A percentile compares a stretch with the other conserved stretches of the same genome.
phyloP scores from a whole-genome alignment of 2,113 vertebrate genomes.

The Passer montanus region DNA sequence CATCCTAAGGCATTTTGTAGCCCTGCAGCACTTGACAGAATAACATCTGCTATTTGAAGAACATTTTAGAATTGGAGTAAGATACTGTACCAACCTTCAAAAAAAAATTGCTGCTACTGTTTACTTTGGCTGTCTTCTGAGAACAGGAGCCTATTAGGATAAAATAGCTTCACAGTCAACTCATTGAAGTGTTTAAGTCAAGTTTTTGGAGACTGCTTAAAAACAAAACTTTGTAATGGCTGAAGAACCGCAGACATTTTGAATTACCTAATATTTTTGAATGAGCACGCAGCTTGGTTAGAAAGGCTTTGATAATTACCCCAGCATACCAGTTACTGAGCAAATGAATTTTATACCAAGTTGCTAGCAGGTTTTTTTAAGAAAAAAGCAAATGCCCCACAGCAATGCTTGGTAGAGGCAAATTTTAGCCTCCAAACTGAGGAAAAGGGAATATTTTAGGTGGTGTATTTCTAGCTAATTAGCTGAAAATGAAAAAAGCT shows the following conservation, averaged over 20 bases:
- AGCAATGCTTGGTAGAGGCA: slow-evolving; percentile 37
- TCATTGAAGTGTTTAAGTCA: neutral
- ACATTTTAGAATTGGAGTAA: neutral
- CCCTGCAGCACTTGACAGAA: neutral
- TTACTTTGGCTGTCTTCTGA: neutral
- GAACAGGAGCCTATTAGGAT: neutral
- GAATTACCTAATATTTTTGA: slow-evolving; percentile 10
- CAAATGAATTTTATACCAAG: slow-evolving; percentile 22
- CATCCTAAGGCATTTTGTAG: neutral
- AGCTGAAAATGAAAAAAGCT: slow-evolving; percentile 51
- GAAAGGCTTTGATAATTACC: slow-evolving; percentile 22
- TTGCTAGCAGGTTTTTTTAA: slow-evolving; percentile 37
- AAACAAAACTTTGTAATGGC: slow-evolving; percentile 1
- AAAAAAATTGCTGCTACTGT: neutral
- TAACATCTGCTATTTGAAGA: neutral
- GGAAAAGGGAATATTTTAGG: slow-evolving; percentile 27
- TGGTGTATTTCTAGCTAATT: slow-evolving; percentile 54
- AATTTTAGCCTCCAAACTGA: slow-evolving; percentile 36
- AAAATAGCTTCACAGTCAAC: neutral
- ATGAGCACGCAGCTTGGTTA: neutral
- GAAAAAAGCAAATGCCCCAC: slow-evolving; percentile 30
- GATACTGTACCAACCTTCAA: neutral
- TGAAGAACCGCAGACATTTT: neutral
- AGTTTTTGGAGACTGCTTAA: neutral
- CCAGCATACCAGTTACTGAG: neutral